Percentiles rank a stretch among this genome's conserved stretches.
Evolutionary conservation across 1,140 invertebrate species (phyloP).

Genomic region (Halictus rubicundus): DNA sequence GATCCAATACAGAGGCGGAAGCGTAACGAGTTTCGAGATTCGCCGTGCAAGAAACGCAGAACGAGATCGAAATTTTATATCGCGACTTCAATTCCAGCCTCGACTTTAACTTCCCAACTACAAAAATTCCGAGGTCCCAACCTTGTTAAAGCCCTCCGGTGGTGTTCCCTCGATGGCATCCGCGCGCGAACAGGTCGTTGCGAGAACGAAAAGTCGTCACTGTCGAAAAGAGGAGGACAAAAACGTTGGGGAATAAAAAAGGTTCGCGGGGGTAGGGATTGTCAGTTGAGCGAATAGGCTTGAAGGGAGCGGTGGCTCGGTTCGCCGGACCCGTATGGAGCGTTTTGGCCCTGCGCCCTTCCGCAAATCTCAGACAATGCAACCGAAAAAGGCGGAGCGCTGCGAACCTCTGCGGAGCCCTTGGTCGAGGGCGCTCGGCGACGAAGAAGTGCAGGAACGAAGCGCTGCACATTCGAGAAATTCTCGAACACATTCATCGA

Average conservation of each 20-base stretch:
- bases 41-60: neutral
- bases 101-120: neutral
- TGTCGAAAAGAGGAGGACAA: neutral
- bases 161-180: too few relatives aligned
- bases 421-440: neutral
- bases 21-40: neutral
- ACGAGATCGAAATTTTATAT: constrained; percentile 1
- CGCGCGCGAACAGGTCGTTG: too few relatives aligned
- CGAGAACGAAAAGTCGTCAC: too few relatives aligned
- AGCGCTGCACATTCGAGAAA: constrained; percentile 18
- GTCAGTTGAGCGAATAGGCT: too few relatives aligned
- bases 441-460: constrained; percentile 9
- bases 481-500: neutral
- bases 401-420: too few relatives aligned
- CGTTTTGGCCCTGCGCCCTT: constrained; percentile 33
- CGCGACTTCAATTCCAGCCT: neutral
- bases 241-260: too few relatives aligned
- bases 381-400: constrained; percentile 19
- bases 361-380: constrained; percentile 58
- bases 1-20: neutral
- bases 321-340: constrained; percentile 29
- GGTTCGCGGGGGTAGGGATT: too few relatives aligned
- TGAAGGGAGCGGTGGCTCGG: neutral
- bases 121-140: neutral
- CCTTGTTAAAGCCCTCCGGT: neutral